Evolutionary conservation across 2,888 invertebrate species (phyloP), one percentile per base, ranked within the genome.

Genomic region (Aphodius granarius): DNA sequence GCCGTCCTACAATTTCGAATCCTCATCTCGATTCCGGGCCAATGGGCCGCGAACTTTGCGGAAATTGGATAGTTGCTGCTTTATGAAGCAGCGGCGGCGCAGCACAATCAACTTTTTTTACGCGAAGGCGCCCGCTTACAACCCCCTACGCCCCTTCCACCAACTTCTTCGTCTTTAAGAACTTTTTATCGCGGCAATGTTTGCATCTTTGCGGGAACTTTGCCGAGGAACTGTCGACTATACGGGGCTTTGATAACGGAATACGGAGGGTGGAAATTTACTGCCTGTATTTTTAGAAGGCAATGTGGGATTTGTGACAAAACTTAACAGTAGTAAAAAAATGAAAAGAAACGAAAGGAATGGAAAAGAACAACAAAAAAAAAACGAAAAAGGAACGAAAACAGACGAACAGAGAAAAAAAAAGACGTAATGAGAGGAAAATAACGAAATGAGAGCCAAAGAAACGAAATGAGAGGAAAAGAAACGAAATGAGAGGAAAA

Each of bases 21-120:
- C 43, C 80, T 81, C 83, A 83, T 83, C 83, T 82, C 83, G 83
- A 83, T 85, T 85, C 83, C 84, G 80, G 83, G 83, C 82, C 85
- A 85, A 80, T 82, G 85, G 82, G 81, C 83, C 83, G 83, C 82
- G 81, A 84, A 84, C 77, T 77, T 82, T 81, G 80, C 81, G 85
- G 84, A 86, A 86, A 86, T 86, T 86, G 85, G 85, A 86, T 86
- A 85, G 85, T 85, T 86, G 84, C 84, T 84, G 85, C 85, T 84
- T 86, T 85, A 86, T 84, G 84, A 84, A 84, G 83, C 83, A 83
- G 84, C 85, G 84, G 84, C 84, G 84, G 84, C 84, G 81, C 83
- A 80, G 81, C 81, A 83, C 82, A 83, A 83, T 84, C 83, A 84
- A 82, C 83, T 84, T 84, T 83, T 84, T 84, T 70, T n/a, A n/a